Evolutionary conservation across 1,140 invertebrate species (phyloP).

Genomic region (Samia ricini): DNA sequence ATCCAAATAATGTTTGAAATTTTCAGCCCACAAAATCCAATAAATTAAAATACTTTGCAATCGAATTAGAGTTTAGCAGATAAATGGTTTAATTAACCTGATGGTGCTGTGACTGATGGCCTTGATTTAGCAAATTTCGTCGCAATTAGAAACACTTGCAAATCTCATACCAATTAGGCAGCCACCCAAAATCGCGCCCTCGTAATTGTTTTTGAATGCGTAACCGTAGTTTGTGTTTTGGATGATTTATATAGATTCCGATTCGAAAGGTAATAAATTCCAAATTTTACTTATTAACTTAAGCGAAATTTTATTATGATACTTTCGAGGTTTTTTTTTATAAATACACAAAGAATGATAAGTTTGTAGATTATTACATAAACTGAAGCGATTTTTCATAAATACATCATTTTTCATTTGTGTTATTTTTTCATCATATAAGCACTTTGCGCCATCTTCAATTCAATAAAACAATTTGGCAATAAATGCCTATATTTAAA

Average conservation of each 20-base stretch:
- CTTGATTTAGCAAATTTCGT: conserved; percentile 67
- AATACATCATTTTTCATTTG: too few species aligned
- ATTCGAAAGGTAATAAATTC: background rate
- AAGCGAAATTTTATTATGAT: background rate
- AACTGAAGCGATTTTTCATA: too few species aligned
- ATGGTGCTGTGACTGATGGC: conserved; percentile 71
- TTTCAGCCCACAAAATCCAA: background rate
- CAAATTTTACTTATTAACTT: background rate
- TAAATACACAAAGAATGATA: too few species aligned
- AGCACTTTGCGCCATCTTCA: too few species aligned
- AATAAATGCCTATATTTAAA: too few species aligned
- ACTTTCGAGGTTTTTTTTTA: too few species aligned
- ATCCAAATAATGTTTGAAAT: too few species aligned
- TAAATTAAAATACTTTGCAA: background rate
- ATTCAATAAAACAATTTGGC: too few species aligned
- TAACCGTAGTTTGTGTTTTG: conserved; percentile 54
- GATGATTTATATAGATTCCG: conserved; percentile 63
- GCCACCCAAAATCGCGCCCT: conserved; percentile 70
- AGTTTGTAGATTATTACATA: too few species aligned
- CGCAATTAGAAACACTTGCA: conserved; percentile 76
- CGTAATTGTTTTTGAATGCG: conserved; percentile 75
- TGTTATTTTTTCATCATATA: too few species aligned
- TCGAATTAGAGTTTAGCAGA: conserved; percentile 28
- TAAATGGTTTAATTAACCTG: conserved; percentile 76
- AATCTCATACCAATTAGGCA: conserved; percentile 77